phyloP scores from a whole-genome alignment of 1,140 invertebrate genomes.

The Drosophila mojavensis region DNA sequence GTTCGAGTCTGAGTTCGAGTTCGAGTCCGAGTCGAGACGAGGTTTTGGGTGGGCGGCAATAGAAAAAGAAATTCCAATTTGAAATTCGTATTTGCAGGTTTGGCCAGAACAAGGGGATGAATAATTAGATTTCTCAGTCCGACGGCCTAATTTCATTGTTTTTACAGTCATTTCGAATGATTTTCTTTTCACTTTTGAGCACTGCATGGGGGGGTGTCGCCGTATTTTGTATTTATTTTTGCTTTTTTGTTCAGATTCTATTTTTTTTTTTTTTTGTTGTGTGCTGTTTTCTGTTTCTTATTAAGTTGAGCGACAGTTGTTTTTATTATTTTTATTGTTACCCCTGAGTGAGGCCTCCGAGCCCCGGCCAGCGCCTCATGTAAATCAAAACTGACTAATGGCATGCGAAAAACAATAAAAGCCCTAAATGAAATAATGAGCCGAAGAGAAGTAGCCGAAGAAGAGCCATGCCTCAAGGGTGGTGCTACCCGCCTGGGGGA shows the following conservation, averaged over 20 bases:
- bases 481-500: neutral
- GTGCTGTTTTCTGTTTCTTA: slow-evolving; percentile 57
- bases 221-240: slow-evolving; percentile 9
- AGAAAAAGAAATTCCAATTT: slow-evolving; percentile 36
- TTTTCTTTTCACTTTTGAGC: slow-evolving; percentile 57
- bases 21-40: too few relatives aligned
- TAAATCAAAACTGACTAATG: slow-evolving; percentile 81
- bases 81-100: slow-evolving; percentile 29
- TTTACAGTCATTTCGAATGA: slow-evolving; percentile 80
- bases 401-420: slow-evolving; percentile 82
- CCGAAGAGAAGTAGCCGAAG: neutral
- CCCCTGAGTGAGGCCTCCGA: slow-evolving; percentile 7
- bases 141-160: slow-evolving; percentile 81
- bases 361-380: slow-evolving; percentile 37
- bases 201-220: neutral
- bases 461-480: neutral
- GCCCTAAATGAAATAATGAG: slow-evolving; percentile 80
- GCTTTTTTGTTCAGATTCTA: slow-evolving; percentile 3
- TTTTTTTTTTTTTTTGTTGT: slow-evolving; percentile 6
- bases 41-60: neutral
- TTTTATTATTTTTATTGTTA: slow-evolving; percentile 80
- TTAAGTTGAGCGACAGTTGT: slow-evolving; percentile 81
- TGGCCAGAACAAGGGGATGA: slow-evolving; percentile 69
- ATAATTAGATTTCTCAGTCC: slow-evolving; percentile 83
- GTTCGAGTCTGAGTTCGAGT: too few relatives aligned